Evolutionary conservation across 64 coral and sea anemone species (phyloP).

Genomic region (Anthopleura sola): DNA sequence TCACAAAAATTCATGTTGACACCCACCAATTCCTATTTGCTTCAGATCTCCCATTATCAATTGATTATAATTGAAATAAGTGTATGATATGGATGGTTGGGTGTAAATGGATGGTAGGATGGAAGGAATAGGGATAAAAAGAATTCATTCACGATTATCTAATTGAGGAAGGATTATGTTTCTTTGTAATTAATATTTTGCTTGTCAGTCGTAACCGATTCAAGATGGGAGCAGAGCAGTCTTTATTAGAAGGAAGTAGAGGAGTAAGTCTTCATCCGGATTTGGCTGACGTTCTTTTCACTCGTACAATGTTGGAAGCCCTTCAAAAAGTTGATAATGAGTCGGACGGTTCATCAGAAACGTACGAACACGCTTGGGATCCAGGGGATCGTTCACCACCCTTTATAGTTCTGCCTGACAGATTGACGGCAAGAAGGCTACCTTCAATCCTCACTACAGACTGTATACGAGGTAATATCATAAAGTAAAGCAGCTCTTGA

Average conservation of each 20-base stretch:
- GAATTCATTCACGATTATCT: too few relatives aligned
- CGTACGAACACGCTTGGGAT: conserved; percentile 74
- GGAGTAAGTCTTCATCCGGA: neutral
- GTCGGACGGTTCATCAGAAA: conserved; percentile 30
- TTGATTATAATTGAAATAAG: too few relatives aligned
- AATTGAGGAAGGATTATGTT: too few relatives aligned
- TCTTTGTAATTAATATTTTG: neutral
- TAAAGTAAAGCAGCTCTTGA: neutral
- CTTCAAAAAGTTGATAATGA: conserved; percentile 40
- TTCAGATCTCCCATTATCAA: too few relatives aligned
- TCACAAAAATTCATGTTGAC: too few relatives aligned
- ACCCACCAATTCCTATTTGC: too few relatives aligned
- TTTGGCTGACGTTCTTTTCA: neutral
- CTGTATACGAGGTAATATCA: conserved; percentile 55
- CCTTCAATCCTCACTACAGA: conserved; percentile 70
- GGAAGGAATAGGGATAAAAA: too few relatives aligned
- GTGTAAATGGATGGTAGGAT: too few relatives aligned
- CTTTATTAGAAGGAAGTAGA: neutral
- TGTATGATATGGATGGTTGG: too few relatives aligned
- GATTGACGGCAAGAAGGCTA: conserved; percentile 64
- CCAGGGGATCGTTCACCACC: conserved; percentile 57
- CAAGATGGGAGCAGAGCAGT: conserved; percentile 68
- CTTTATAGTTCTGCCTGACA: conserved; percentile 59
- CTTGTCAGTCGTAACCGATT: neutral
- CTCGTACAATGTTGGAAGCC: conserved; percentile 46